Conservation (phyloP, 2,888 invertebrate species). For the Nephrocerus scutellatus region DNA sequence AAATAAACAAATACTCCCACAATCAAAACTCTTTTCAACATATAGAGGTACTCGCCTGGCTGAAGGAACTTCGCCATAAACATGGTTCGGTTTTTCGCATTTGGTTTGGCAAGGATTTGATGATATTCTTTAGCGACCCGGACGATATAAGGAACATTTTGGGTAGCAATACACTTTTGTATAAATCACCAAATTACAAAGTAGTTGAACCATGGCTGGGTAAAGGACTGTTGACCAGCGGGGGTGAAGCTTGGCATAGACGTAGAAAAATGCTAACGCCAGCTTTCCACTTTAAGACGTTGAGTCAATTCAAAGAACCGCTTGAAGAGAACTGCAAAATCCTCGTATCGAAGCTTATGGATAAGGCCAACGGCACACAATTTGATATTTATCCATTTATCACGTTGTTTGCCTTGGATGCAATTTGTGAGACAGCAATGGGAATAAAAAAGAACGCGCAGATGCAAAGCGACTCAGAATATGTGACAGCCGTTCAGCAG, state of each 20-base stretch:
- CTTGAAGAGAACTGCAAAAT: constrained; percentile 61
- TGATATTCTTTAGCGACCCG: constrained; percentile 37
- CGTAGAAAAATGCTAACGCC: constrained; percentile 70
- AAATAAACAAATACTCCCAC: too few relatives aligned
- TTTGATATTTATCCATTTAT: constrained; percentile 56
- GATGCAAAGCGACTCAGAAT: constrained; percentile 57
- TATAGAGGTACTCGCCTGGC: constrained; percentile 40
- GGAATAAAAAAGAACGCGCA: constrained; percentile 69
- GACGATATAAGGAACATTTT: constrained; percentile 37
- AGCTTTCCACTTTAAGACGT: constrained; percentile 72
- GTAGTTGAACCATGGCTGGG: constrained; percentile 40
- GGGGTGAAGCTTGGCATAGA: constrained; percentile 55
- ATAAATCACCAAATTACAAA: constrained; percentile 37
- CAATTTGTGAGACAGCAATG: constrained; percentile 67
- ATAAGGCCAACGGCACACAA: constrained; percentile 46
- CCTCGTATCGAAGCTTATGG: constrained; percentile 47
- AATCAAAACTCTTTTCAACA: too few relatives aligned
- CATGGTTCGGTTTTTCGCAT: constrained; percentile 40
- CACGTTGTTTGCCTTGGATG: constrained; percentile 46
- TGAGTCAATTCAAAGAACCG: constrained; percentile 64
- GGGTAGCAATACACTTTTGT: constrained; percentile 33
- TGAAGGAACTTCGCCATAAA: constrained; percentile 30
- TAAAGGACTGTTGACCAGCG: constrained; percentile 39
- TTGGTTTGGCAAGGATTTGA: constrained; percentile 43
- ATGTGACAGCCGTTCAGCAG: constrained; percentile 64